Conservation (phyloP, 1,140 invertebrate genomes). For the Drosophila ohnishii region DNA sequence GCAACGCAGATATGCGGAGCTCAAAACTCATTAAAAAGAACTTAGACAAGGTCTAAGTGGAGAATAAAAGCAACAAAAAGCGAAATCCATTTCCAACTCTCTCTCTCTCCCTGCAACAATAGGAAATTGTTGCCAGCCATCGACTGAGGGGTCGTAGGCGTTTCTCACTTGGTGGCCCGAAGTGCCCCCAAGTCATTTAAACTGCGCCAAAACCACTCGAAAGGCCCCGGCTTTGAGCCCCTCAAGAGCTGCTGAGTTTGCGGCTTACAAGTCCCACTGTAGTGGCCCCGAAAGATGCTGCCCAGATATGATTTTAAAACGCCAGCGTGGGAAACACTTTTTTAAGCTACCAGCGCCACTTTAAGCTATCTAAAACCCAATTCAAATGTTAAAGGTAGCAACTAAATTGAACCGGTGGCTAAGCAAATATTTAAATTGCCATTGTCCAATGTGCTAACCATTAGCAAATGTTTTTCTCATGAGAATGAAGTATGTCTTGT, state of each 20-base stretch:
- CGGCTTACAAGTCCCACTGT: constrained; percentile 31
- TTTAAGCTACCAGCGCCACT: neutral
- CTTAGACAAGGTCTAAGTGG: constrained; percentile 55
- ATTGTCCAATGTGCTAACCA: constrained; percentile 1
- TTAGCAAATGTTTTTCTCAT: neutral
- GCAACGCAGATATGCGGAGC: constrained; percentile 63
- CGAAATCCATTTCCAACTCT: constrained; percentile 57
- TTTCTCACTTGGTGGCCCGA: constrained; percentile 30
- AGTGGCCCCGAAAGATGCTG: constrained; percentile 33
- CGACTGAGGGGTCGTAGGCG: constrained; percentile 55
- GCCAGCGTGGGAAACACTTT: constrained; percentile 29
- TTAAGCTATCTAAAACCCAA: neutral
- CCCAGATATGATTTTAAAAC: constrained; percentile 29
- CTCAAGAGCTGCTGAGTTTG: constrained; percentile 33
- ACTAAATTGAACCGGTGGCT: constrained; percentile 4
- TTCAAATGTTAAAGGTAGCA: constrained; percentile 33
- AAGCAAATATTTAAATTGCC: neutral
- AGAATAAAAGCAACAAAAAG: constrained; percentile 19
- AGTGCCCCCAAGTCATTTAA: constrained; percentile 35
- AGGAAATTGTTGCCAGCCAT: constrained; percentile 49
- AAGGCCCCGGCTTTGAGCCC: constrained; percentile 27
- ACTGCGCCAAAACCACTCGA: constrained; percentile 48
- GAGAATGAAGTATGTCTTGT: neutral
- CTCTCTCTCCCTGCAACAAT: constrained; percentile 53
- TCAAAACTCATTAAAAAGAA: constrained; percentile 64